Percentiles rank a stretch among this genome's conserved stretches.
Conservation (phyloP, 2,797 vertebrate species). For the Amazona ochrocephala region DNA sequence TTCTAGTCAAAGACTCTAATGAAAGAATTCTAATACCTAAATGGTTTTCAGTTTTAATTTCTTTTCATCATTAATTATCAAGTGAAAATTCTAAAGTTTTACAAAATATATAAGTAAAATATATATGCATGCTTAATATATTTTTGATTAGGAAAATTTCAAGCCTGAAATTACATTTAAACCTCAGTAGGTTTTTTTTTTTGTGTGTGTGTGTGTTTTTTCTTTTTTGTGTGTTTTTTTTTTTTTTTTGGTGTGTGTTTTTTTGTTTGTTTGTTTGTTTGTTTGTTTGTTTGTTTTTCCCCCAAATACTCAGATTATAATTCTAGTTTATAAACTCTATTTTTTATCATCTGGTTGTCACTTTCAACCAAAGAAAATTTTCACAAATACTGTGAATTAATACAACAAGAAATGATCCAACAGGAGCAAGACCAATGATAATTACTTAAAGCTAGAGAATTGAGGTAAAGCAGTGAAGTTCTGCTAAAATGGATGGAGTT, state of each 20-base stretch:
- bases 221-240: neutral
- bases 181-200: neutral
- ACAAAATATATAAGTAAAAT: neutral
- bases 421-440: neutral
- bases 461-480: neutral
- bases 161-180: neutral
- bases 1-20: slow-evolving; percentile 47
- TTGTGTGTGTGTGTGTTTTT: neutral
- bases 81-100: neutral
- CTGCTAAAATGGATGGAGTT: neutral
- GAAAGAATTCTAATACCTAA: slow-evolving; percentile 36
- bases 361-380: neutral
- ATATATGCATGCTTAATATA: neutral
- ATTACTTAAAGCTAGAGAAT: neutral
- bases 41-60: slow-evolving; percentile 21
- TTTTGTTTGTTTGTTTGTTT: too few relatives aligned
- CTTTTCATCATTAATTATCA: neutral
- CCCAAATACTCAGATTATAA: neutral
- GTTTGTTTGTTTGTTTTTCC: too few relatives aligned
- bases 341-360: neutral
- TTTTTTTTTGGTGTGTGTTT: neutral
- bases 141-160: neutral
- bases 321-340: neutral
- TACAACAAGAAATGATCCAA: neutral
- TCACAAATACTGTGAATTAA: neutral